These are phyloP conservation scores for Platycheirus rosarum DNA, from an alignment of 2,888 invertebrate genomes.

Conservation along the genomic window DNA sequence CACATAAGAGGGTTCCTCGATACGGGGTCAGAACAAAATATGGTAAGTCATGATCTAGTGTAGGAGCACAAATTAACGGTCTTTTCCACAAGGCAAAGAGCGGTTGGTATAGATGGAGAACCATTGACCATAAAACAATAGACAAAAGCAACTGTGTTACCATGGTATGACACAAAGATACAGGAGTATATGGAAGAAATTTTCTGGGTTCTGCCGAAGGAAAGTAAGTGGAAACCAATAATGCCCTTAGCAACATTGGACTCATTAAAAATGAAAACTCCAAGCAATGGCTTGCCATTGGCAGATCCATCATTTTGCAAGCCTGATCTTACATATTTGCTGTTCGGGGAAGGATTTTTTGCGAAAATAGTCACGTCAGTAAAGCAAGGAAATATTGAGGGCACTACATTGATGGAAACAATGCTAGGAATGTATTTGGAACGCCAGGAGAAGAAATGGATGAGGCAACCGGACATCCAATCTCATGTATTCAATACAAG, in stretches of 20 bases:
- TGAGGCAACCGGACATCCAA: background rate
- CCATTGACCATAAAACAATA: no score
- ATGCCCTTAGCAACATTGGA: background rate
- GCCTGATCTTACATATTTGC: background rate
- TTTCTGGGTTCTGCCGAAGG: background rate
- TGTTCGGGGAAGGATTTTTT: background rate
- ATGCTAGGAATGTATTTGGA: background rate
- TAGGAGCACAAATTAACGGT: no score
- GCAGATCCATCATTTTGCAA: background rate
- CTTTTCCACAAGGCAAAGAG: no score
- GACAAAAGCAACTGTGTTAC: background rate
- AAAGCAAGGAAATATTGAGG: background rate
- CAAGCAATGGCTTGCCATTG: background rate
- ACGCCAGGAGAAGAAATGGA: background rate
- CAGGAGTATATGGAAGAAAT: background rate
- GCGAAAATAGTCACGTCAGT: background rate
- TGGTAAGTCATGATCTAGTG: background rate
- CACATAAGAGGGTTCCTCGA: background rate
- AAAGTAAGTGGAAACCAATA: background rate
- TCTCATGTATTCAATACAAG: slow-evolving; percentile 4
- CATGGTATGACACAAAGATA: background rate
- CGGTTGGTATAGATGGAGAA: no score
- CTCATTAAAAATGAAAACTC: background rate
- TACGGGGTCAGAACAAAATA: background rate
- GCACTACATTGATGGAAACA: background rate